Evolutionary conservation across 2,797 vertebrate species (phyloP).

Genomic region (Schizothorax lantsangensis): DNA sequence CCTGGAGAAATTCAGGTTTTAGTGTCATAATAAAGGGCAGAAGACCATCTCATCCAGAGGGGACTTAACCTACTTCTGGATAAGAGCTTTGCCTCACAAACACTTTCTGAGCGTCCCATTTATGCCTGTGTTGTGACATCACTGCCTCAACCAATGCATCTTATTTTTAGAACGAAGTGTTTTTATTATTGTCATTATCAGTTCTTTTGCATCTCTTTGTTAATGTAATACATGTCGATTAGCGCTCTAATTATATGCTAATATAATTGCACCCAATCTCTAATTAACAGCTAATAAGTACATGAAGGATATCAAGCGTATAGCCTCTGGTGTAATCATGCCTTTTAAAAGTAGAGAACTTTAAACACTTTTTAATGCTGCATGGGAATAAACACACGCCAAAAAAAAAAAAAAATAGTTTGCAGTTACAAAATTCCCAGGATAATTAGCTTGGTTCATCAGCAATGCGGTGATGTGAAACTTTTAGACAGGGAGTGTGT

Average conservation of each 20-base stretch:
- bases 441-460: constrained; percentile 10
- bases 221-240: constrained; percentile 41
- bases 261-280: constrained; percentile 47
- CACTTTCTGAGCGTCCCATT: constrained; percentile 3
- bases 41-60: constrained; percentile 32
- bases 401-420: neutral
- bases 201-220: constrained; percentile 30
- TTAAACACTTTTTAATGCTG: constrained; percentile 38
- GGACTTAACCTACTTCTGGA: constrained; percentile 33
- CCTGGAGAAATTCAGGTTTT: constrained; percentile 40
- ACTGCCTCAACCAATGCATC: constrained; percentile 1
- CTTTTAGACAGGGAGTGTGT: neutral
- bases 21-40: constrained; percentile 34
- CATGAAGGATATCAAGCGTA: constrained; percentile 49
- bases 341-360: constrained; percentile 44
- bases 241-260: constrained; percentile 47
- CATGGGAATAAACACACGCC: constrained; percentile 33
- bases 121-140: constrained; percentile 1
- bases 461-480: neutral
- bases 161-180: neutral
- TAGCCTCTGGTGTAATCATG: constrained; percentile 49
- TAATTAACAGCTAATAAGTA: constrained; percentile 55
- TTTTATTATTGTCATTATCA: constrained; percentile 40
- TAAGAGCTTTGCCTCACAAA: constrained; percentile 21
- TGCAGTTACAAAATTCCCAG: neutral